phyloP scores from a whole-genome alignment of 2,888 invertebrate genomes.

The Perizoma affinitatum region DNA sequence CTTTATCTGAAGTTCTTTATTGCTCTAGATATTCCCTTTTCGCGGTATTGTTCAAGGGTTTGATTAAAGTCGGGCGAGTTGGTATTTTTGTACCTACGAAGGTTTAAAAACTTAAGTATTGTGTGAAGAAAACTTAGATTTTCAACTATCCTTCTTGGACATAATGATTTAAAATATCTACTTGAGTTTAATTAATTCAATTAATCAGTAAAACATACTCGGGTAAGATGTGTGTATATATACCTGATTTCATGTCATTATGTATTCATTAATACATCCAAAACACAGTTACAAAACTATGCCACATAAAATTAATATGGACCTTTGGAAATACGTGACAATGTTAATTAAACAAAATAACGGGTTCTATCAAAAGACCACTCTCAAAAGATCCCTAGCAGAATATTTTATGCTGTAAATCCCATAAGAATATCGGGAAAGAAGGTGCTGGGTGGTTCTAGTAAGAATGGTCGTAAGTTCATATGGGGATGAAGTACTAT shows the following conservation, averaged over 20 bases:
- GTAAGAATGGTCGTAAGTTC: slow-evolving; percentile 57
- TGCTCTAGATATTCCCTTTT: slow-evolving; percentile 62
- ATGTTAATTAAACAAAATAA: slow-evolving; percentile 67
- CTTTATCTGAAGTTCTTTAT: slow-evolving; percentile 75
- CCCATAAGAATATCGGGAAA: slow-evolving; percentile 53
- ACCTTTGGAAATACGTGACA: slow-evolving; percentile 55
- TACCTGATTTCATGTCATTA: no score
- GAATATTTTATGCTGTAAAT: slow-evolving; percentile 42
- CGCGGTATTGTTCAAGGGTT: slow-evolving; percentile 68
- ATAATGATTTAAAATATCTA: no score
- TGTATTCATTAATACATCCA: slow-evolving; percentile 24
- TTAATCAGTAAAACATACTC: no score
- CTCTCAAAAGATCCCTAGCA: slow-evolving; percentile 46
- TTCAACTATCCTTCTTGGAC: not conserved
- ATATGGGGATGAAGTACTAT: slow-evolving; percentile 35
- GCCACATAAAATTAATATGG: slow-evolving; percentile 35
- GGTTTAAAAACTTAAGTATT: not conserved
- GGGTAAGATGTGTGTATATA: no score
- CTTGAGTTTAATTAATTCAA: no score
- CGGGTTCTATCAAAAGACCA: slow-evolving; percentile 56
- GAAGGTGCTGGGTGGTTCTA: slow-evolving; percentile 61
- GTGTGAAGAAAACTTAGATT: slow-evolving; percentile 1
- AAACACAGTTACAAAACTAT: slow-evolving; percentile 41
- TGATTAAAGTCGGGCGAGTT: slow-evolving; percentile 55
- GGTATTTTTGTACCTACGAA: slow-evolving; percentile 28